phyloP scores from a whole-genome alignment of 2,888 invertebrate species.

The Hololepta plana region DNA sequence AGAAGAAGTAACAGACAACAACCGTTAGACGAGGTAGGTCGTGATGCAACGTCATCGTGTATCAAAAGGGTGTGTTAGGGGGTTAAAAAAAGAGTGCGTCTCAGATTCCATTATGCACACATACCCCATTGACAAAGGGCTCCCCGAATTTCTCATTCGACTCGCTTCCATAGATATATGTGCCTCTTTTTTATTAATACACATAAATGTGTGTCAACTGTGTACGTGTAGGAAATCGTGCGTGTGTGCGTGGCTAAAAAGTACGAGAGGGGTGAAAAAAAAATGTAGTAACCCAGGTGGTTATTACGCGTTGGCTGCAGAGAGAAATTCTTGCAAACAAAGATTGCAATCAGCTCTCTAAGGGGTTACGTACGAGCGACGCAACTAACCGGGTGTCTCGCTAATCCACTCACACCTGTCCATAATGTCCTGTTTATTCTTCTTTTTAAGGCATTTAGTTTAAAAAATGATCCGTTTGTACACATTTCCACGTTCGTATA shows the following conservation, averaged over 20 bases:
- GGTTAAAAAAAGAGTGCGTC: conserved; percentile 25
- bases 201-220: too few relatives aligned
- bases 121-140: conserved; percentile 26
- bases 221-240: too few relatives aligned
- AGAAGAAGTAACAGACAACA: conserved; percentile 13
- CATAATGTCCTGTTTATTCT: too few relatives aligned
- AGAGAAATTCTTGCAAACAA: conserved; percentile 24
- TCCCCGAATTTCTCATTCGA: conserved; percentile 26
- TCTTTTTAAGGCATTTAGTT: too few relatives aligned
- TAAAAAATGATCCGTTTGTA: too few relatives aligned
- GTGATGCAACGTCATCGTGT: conserved; percentile 25
- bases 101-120: conserved; percentile 29
- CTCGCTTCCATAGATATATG: conserved; percentile 18
- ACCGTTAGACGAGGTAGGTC: conserved; percentile 13
- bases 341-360: conserved; percentile 26
- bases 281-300: conserved; percentile 24
- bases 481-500: too few relatives aligned
- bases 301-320: conserved; percentile 17
- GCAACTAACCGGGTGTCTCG: conserved; percentile 5
- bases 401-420: conserved; percentile 8
- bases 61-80: conserved; percentile 28
- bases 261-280: too few relatives aligned
- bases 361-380: conserved; percentile 17
- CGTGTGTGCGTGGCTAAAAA: too few relatives aligned
- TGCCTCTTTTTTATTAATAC: too few relatives aligned